Base-by-base conservation (phyloP, 2,888 invertebrate genomes). In the Villa cingulata region DNA sequence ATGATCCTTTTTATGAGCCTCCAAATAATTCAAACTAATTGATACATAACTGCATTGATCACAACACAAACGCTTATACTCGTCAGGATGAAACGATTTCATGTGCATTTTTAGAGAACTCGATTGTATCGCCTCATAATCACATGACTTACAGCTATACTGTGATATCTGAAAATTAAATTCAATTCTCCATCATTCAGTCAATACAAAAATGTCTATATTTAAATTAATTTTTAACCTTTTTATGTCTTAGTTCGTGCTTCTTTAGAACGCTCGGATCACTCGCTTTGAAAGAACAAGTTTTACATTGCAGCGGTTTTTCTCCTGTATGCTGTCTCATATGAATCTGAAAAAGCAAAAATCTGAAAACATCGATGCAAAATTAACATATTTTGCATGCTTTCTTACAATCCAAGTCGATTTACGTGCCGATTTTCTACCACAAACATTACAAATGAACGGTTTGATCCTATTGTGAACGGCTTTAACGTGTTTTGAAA, bases 301-400 rank as follows among this genome's bases (percentile, higher is more conserved):
- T 65, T 34, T 77, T 74, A 59, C 87, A 87, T 45, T 76, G 74
- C 55, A 81, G 78, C 0, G 86, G 86, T 60, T 86, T 86, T 56
- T 84, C 84, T 4, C 85, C 81, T 0, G 85, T 84, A 57, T 86
- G 86, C 55, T 81, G 83, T 14, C 86, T 70, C 57, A 80, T 70
- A 62, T 87, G 86, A 55, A 85, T 73, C 73, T 78, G 61, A 5
- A 61, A 55, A 48, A 40, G 19, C 50, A 23, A 23, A 23, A n/a
- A n/a, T n/a, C n/a, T n/a, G n/a, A n/a, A n/a, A n/a, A n/a, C n/a
- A n/a, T n/a, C n/a, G n/a, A n/a, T n/a, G n/a, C n/a, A n/a, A n/a
- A n/a, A n/a, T n/a, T n/a, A n/a, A n/a, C n/a, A n/a, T n/a, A n/a
- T n/a, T n/a, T n/a, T n/a, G n/a, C n/a, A n/a, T n/a, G n/a, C n/a